A percentile compares a stretch with the other conserved stretches of the same genome.
phyloP scores from a whole-genome alignment of 2,113 vertebrate genomes.

The Scolopax mira region DNA sequence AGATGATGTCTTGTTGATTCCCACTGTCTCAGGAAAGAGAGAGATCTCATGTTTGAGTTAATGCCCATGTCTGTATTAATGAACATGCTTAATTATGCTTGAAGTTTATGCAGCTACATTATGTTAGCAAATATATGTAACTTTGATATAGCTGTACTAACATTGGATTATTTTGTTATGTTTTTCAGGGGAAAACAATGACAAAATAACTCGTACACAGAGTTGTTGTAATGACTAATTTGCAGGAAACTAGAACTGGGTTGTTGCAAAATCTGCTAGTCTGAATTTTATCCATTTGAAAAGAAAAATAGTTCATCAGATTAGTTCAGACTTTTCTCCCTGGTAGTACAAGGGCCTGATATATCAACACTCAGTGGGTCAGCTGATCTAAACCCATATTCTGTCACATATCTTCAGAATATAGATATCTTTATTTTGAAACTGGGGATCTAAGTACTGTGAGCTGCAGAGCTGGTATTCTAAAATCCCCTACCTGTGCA shows the following conservation, averaged over 20 bases:
- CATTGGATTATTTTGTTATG: neutral
- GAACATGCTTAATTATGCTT: neutral
- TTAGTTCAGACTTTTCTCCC: neutral
- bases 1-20: neutral
- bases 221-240: neutral
- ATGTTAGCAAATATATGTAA: neutral
- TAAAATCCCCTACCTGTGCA: neutral
- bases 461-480: neutral
- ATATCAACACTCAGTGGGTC: neutral
- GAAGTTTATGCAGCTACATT: neutral
- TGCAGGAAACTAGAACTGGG: neutral
- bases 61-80: neutral
- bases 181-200: neutral
- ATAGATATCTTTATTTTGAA: neutral
- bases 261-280: neutral
- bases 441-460: neutral
- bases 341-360: neutral
- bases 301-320: neutral
- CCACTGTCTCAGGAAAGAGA: neutral
- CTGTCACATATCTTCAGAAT: neutral
- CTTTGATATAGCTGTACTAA: neutral
- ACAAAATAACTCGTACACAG: neutral
- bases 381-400: neutral
- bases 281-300: neutral
- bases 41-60: too few species aligned